Evolutionary conservation across 2,113 vertebrate genomes (phyloP), one percentile per base, ranked within the genome.

Genomic region (Pseudorhombus dupliciocellatus): DNA sequence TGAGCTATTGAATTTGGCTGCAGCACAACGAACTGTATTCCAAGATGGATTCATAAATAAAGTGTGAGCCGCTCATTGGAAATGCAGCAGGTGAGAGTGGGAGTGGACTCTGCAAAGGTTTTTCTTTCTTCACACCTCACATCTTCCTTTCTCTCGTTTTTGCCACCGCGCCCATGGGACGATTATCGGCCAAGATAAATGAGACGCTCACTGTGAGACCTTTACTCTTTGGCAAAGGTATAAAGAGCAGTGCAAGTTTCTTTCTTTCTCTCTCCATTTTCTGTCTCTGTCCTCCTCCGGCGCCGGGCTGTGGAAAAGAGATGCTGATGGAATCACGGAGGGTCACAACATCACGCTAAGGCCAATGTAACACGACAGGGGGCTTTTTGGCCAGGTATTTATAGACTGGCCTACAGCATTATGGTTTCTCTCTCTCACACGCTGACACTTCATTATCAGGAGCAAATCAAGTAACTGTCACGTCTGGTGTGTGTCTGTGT

Each of bases 361-460:
- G 90, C 90, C 90, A 87, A 88, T 90, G 81, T 73, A 83, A 91
- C 88, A 89, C 88, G 88, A 90, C 90, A 87, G 81, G 80, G 77
- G 68, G 88, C 84, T 89, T 88, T 92, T 90, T 89, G 87, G 71
- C 63, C 79, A 73, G 79, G 79, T 89, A 91, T 92, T 90, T 90
- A 86, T 92, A 92, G 89, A 85, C 77, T 75, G 11, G n/a, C 31
- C 31, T 16, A 26, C 66, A 54, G 73, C 77, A 72, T 78, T 80
- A 86, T 64, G 78, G 80, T 70, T 60, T 72, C 79, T 74, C 52
- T 1, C 78, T 46, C n/a, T 7, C 59, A 18, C 74, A 64, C 63
- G n/a, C 48, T 59, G 65, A 83, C 73, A 68, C 77, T 75, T 85
- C 57, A 76, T 90, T 82, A 91, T 91, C 70, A 79, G 77, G 60